Evolutionary conservation across 2,113 vertebrate species (phyloP).

Genomic region (Ciconia maguari): DNA sequence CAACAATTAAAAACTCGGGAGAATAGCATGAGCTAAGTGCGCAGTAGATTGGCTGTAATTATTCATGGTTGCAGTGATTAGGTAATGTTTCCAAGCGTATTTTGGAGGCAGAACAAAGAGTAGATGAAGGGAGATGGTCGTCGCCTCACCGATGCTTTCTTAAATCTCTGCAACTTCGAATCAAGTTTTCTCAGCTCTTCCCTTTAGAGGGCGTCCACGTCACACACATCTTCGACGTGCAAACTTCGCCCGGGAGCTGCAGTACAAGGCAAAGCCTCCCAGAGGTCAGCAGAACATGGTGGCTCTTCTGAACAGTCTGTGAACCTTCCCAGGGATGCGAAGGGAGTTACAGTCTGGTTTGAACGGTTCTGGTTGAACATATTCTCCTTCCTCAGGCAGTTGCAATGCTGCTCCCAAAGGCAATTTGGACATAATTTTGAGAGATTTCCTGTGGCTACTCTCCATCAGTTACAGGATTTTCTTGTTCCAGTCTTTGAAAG

Average conservation of each 20-base stretch:
- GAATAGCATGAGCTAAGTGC: not conserved
- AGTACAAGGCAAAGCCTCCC: not conserved
- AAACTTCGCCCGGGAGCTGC: not conserved
- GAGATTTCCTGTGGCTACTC: not conserved
- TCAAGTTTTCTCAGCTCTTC: not conserved
- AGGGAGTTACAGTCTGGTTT: not conserved
- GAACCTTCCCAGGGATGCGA: not conserved
- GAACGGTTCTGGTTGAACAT: not conserved
- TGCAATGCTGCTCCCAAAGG: not conserved
- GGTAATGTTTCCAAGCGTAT: not conserved
- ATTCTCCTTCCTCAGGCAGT: not conserved
- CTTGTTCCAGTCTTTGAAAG: not conserved
- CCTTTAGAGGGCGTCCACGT: slow-evolving; percentile 55
- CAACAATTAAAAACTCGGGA: not conserved
- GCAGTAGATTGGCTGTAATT: not conserved
- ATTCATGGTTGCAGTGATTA: rapidly evolving
- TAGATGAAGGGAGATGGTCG: not conserved
- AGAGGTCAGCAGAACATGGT: not conserved
- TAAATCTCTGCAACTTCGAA: not conserved
- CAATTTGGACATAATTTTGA: not conserved
- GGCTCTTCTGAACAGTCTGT: not conserved
- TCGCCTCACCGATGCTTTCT: rapidly evolving
- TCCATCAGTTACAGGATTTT: not conserved
- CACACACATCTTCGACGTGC: not conserved
- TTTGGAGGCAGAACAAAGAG: not conserved